These are phyloP conservation scores for Andrena flavipes DNA, from an alignment of 2,888 invertebrate genomes.

Conservation along the genomic window DNA sequence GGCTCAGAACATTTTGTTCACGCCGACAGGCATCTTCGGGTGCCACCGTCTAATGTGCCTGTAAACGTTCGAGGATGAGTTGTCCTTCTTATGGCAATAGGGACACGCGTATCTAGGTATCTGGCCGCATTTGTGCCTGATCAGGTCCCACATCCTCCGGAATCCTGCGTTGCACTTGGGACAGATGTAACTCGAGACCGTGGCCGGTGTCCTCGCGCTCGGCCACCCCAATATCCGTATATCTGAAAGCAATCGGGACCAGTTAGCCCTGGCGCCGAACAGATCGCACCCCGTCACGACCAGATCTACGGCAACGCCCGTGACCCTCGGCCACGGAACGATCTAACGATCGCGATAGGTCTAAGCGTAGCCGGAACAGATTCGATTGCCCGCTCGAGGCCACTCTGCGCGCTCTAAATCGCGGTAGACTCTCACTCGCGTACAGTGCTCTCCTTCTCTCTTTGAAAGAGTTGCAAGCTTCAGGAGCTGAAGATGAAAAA, in stretches of 20 bases:
- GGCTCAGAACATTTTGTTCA: conserved; percentile 79
- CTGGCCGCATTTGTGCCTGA: conserved; percentile 84
- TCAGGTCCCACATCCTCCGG: conserved; percentile 81
- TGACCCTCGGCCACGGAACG: not conserved
- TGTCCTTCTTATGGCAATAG: conserved; percentile 83
- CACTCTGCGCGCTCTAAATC: not conserved
- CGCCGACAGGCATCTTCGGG: conserved; percentile 77
- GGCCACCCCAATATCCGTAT: conserved; percentile 51
- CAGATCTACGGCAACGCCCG: not conserved
- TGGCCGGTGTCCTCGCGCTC: conserved; percentile 47
- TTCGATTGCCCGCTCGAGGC: not conserved
- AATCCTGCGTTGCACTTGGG: conserved; percentile 81
- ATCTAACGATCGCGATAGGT: not conserved
- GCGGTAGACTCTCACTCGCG: too few relatives aligned
- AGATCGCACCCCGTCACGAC: not conserved
- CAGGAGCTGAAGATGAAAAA: not conserved
- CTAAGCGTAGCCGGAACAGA: not conserved
- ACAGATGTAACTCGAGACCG: conserved; percentile 77
- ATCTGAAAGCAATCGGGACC: conserved; percentile 73
- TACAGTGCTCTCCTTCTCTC: not conserved
- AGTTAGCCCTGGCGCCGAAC: conserved; percentile 48
- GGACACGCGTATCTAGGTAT: conserved; percentile 84
- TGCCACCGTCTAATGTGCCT: conserved; percentile 83
- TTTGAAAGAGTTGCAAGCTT: not conserved
- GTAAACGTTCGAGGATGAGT: conserved; percentile 83